Base-by-base conservation (phyloP, 1,140 invertebrate species). In the Pseudobourletiella spinata region DNA sequence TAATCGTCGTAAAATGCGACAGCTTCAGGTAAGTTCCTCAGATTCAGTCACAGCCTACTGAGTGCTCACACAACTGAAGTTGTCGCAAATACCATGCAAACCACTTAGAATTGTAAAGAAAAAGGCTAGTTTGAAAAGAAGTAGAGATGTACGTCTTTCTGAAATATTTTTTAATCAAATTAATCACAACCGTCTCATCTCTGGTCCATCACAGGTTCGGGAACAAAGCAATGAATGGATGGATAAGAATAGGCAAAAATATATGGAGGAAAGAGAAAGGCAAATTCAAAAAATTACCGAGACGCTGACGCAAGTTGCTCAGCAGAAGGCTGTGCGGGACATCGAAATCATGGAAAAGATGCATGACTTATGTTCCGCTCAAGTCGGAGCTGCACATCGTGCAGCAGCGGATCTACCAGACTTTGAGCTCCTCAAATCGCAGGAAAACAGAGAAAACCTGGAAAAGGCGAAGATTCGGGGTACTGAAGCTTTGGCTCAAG, bases 381-480 rank as follows among this genome's bases (percentile, higher is more conserved):
- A 66, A 66, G 57, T 66, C 29, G 64, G 64, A 24, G 46, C 56
- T n/a, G 64, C 64, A 4, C 64, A 66, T 43, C 32, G 64, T 16
- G 64, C 56, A 30, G 55, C 61, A 1, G 55, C 61, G 1, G 20
- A 39, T 20, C 29, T 63, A 20, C 29, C 30, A 20, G 42, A 63
- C n/a, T 48, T 30, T 15, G 30, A 57, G 20, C 8, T 25, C 30
- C n/a, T 52, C 2, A 43, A 63, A 57, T 44, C 55, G 2, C 22
- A 42, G 6, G 57, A 63, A 43, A 39, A 35, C 26, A 20, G 22
- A 3, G 18, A 55, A 32, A 56, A 59, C 42, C 2, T 6, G 18
- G 26, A 39, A 20, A 14, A 46, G 16, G 61, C 61, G 11, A 54
- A 43, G 39, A 39, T 39, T 29, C 25, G 60, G 2, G 60, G 64